Evolutionary conservation across 2,888 invertebrate species (phyloP).

Genomic region (Seira sanloemensis): DNA sequence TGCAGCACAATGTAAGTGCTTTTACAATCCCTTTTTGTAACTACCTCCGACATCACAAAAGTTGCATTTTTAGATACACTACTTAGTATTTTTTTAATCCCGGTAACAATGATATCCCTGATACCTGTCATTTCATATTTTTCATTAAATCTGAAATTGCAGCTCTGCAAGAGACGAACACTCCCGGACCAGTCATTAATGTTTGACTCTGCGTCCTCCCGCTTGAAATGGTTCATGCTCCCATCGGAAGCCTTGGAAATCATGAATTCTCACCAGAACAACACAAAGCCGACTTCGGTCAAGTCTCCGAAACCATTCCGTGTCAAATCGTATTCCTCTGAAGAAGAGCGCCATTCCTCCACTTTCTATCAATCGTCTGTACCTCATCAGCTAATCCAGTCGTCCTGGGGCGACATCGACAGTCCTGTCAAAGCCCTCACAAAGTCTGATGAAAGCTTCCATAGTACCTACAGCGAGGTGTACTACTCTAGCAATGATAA

Average conservation of each 20-base stretch:
- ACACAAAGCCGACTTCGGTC: slow-evolving; percentile 27
- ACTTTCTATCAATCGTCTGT: slow-evolving; percentile 56
- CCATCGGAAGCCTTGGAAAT: slow-evolving; percentile 90
- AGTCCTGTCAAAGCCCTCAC: slow-evolving; percentile 40
- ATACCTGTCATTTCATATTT: slow-evolving; percentile 7
- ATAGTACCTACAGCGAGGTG: slow-evolving; percentile 62
- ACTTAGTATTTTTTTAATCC: background rate
- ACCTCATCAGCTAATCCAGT: slow-evolving; percentile 67
- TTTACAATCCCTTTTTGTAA: background rate
- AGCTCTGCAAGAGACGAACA: slow-evolving; percentile 84
- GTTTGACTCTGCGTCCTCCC: slow-evolving; percentile 83
- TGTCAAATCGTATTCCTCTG: slow-evolving; percentile 36
- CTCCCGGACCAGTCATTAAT: slow-evolving; percentile 85
- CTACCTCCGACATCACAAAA: background rate
- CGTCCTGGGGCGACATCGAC: slow-evolving; percentile 43
- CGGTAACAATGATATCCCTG: no score
- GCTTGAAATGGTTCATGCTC: slow-evolving; percentile 91
- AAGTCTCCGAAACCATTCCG: slow-evolving; percentile 62
- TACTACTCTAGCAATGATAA: slow-evolving; percentile 68
- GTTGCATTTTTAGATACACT: background rate
- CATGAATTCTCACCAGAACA: slow-evolving; percentile 74
- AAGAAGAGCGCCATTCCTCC: slow-evolving; percentile 26
- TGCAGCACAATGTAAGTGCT: slow-evolving; percentile 81
- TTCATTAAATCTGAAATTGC: slow-evolving; percentile 34
- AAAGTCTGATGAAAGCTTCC: slow-evolving; percentile 57